Evolutionary conservation across 2,797 vertebrate species (phyloP).

Genomic region (Falco rusticolus): DNA sequence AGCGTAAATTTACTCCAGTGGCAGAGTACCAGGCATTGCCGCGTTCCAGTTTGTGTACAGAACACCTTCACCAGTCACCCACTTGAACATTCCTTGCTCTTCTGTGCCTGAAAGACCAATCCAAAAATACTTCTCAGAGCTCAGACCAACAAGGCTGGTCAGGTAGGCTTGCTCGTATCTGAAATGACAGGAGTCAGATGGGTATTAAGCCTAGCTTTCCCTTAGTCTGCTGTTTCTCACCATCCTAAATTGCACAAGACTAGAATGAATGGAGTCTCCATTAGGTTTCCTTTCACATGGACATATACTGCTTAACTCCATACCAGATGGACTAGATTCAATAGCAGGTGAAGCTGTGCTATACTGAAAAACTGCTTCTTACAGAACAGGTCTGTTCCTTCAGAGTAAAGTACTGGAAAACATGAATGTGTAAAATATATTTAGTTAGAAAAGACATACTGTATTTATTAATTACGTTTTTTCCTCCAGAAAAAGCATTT

Average conservation of each 20-base stretch:
- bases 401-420: background rate
- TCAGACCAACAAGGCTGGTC: constrained; percentile 87
- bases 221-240: background rate
- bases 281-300: background rate
- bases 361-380: background rate
- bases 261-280: background rate
- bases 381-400: background rate
- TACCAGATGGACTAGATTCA: background rate
- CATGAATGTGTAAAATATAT: background rate
- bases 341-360: background rate
- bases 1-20: background rate
- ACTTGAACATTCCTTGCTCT: constrained; percentile 79
- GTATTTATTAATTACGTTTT: background rate
- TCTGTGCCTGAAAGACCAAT: constrained; percentile 85
- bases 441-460: background rate
- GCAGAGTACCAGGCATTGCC: constrained; percentile 87
- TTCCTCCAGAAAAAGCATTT: background rate
- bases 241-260: background rate
- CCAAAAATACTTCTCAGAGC: constrained; percentile 92
- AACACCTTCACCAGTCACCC: constrained; percentile 79
- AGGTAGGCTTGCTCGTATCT: constrained; percentile 94
- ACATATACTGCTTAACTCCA: background rate
- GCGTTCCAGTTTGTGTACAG: constrained; percentile 89
- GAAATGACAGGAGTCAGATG: constrained; percentile 8
- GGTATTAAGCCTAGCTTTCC: background rate